phyloP scores from a whole-genome alignment of 2,888 invertebrate genomes.

The Lissonota sp. region DNA sequence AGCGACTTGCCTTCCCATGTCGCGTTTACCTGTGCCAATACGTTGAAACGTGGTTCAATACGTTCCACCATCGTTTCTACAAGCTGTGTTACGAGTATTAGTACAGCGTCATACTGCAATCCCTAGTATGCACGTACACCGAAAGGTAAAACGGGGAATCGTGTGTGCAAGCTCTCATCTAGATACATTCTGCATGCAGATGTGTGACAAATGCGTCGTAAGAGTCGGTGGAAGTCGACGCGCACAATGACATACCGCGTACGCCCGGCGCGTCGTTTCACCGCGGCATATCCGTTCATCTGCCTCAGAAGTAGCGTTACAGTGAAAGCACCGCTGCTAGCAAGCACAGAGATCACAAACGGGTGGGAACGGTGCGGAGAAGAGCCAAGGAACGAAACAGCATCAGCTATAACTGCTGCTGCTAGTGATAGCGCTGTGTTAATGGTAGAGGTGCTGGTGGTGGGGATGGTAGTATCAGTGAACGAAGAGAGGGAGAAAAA shows the following conservation, averaged over 20 bases:
- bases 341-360: conserved; percentile 37
- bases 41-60: background rate
- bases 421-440: conserved; percentile 22
- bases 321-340: conserved; percentile 41
- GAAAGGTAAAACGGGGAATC: background rate
- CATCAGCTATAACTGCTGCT: conserved; percentile 5
- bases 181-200: conserved; percentile 5
- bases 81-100: conserved; percentile 1
- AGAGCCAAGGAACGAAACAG: conserved; percentile 34
- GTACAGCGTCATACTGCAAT: background rate
- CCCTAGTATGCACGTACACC: background rate
- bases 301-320: conserved; percentile 39
- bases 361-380: conserved; percentile 26
- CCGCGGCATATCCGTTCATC: conserved; percentile 28
- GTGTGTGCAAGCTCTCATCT: background rate
- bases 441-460: conserved; percentile 45
- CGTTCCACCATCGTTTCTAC: conserved; percentile 18
- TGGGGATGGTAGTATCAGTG: conserved; percentile 18
- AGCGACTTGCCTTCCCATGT: conserved; percentile 20
- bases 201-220: conserved; percentile 12
- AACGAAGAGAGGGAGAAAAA: conserved; percentile 55
- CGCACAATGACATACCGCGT: conserved; percentile 55
- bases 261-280: conserved; percentile 36
- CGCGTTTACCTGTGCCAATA: conserved; percentile 38
- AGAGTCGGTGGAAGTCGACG: conserved; percentile 52